Conservation (phyloP, 2,888 invertebrate genomes). For the Ectobius pallidus region DNA sequence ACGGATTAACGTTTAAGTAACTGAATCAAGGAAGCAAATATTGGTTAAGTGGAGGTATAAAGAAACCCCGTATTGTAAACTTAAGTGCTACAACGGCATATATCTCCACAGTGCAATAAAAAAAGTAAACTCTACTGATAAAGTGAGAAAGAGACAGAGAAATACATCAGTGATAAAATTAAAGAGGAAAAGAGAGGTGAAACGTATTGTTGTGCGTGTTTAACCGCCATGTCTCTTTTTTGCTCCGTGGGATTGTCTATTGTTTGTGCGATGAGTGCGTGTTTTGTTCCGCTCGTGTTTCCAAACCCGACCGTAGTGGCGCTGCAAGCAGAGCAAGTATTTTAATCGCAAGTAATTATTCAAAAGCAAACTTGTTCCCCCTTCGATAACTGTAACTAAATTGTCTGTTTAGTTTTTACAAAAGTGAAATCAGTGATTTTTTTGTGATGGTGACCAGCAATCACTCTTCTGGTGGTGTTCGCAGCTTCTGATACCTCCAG, state of each 20-base stretch:
- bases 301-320: background rate
- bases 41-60: too few relatives aligned
- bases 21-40: background rate
- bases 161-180: background rate
- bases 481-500: too few relatives aligned
- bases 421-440: too few relatives aligned
- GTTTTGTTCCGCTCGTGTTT: conserved; percentile 5
- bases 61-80: too few relatives aligned
- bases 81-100: too few relatives aligned
- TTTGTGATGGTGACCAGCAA: too few relatives aligned
- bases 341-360: background rate
- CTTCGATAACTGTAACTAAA: too few relatives aligned
- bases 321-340: background rate
- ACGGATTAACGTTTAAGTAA: background rate
- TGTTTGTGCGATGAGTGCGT: conserved; percentile 20
- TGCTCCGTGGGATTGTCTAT: conserved; percentile 8
- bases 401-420: too few relatives aligned
- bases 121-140: too few relatives aligned
- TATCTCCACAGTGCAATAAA: too few relatives aligned
- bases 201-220: conserved; percentile 22
- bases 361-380: too few relatives aligned
- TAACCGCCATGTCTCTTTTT: conserved; percentile 17
- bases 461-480: too few relatives aligned
- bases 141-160: background rate
- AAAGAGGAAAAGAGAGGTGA: background rate